Evolutionary conservation across 2,797 vertebrate genomes (phyloP), one percentile per base, ranked within the genome.

Genomic region (Poliocrania exsul): DNA sequence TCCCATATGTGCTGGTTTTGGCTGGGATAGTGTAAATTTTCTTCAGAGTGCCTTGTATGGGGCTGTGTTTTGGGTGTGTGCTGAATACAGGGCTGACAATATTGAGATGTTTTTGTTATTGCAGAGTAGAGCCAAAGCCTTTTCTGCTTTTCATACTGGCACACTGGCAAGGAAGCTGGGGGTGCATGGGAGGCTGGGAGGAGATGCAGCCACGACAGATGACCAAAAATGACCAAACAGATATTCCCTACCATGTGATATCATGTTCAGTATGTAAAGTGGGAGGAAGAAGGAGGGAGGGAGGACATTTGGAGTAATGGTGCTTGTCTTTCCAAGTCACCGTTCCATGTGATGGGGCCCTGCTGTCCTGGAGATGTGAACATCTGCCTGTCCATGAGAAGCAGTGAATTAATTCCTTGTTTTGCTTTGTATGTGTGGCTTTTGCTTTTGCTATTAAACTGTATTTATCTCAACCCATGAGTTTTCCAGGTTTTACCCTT

Each of bases 271-370:
- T 37, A 56, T 37, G 23, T n/a, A 20, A 61, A 19, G 6, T 19
- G 3, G 18, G 13, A 8, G 5, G 9, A 61, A 67, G 35, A 40
- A 61, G 24, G 35, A 67, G 7, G 10, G 11, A 33, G 7, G 12
- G 6, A 69, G 16, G 18, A 28, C 19, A 3, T 62, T 69, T 42
- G 26, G 10, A 75, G 9, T 25, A 7, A 49, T 35, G 6, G 13
- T 7, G 4, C 54, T 88, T 67, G 17, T 74, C 35, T 75, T 69
- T 26, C 19, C 49, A 19, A 69, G 35, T 56, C 16, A 24, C 26
- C 0, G 0, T 42, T 28, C n/a, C 5, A 2, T 61, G 21, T 54
- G 49, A n/a, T 49, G 26, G 6, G 4, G 16, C 49, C 26, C 15
- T 49, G 6, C 13, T 61, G 2, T 54, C 18, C 69, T 54, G 70